Base-by-base conservation (phyloP, 2,797 vertebrate species). In the Ataeniobius toweri region DNA sequence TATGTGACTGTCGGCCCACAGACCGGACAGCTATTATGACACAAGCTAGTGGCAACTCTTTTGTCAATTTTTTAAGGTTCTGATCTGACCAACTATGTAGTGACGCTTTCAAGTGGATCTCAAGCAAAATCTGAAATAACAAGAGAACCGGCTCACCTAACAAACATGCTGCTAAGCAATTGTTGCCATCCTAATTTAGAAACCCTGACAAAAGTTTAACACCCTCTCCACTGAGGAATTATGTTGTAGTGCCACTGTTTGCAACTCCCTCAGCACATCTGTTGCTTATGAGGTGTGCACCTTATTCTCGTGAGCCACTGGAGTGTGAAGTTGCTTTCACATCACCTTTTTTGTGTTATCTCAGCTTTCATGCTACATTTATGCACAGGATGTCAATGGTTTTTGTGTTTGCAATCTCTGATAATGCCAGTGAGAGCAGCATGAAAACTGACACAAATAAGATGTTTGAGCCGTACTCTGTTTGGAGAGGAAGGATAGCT, bases 131-230 rank as follows among this genome's bases (percentile, higher is more conserved):
- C 2, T 1, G 39, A 56, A 44, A 28, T 46, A 46, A 58, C 22
- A 10, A 55, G 74, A 41, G 67, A 48, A 22, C 24, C 0, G 7
- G 13, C 56, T 63, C 20, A 72, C 22, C 8, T 41, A 6, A 61
- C 59, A 70, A 16, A 75, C 18, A 20, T 74, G 82, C 82, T 88
- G 83, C 78, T 78, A 79, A 73, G 87, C 76, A 74, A 71, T 83
- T 79, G 85, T 87, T 88, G 85, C 82, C 69, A 85, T 58, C 79
- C 72, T 68, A 44, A 71, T 68, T 75, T 50, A 83, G 75, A 82
- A 78, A 85, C 75, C 70, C 58, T 73, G 67, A 75, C 79, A 83
- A 59, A 83, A 58, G 67, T 56, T 16, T 1, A 79, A 76, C 73
- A 77, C 31, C 28, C 36, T 44, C 44, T 51, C 81, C 74, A 13